Percentiles rank a stretch among this genome's conserved stretches.
Conservation (phyloP, 2,113 vertebrate species). For the Oceanodroma tethys region DNA sequence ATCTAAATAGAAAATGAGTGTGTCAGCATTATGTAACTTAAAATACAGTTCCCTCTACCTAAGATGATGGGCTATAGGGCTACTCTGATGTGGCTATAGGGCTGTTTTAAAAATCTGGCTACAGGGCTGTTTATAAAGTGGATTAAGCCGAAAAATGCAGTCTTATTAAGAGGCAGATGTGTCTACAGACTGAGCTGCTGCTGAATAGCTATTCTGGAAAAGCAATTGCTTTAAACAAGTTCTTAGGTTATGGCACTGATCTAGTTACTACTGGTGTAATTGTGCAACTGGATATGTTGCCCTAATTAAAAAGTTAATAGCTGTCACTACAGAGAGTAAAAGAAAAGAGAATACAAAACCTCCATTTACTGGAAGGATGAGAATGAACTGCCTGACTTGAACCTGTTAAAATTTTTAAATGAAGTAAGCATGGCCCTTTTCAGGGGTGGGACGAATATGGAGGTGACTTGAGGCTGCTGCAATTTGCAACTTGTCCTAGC, state of each 20-base stretch:
- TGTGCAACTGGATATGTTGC: neutral
- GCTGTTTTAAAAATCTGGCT: neutral
- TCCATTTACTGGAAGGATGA: neutral
- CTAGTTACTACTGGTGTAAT: neutral
- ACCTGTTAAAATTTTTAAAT: neutral
- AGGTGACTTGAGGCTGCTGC: neutral
- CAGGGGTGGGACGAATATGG: neutral
- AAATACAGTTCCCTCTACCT: slow-evolving; percentile 34
- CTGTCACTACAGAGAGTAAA: neutral
- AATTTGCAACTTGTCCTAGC: neutral
- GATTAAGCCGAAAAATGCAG: neutral
- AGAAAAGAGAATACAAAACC: neutral
- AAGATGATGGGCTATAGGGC: neutral
- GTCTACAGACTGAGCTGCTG: neutral
- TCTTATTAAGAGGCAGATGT: neutral
- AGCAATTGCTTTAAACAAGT: neutral
- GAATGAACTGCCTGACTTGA: neutral
- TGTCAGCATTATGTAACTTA: slow-evolving; percentile 62
- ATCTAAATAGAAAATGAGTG: slow-evolving; percentile 78
- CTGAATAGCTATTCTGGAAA: neutral
- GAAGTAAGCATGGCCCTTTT: neutral
- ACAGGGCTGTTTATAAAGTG: neutral
- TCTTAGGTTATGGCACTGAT: neutral
- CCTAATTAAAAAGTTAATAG: neutral
- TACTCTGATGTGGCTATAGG: neutral